These are phyloP conservation scores for Bryconaethiops microstoma DNA, from an alignment of 2,797 vertebrate species.

Conservation along the genomic window DNA sequence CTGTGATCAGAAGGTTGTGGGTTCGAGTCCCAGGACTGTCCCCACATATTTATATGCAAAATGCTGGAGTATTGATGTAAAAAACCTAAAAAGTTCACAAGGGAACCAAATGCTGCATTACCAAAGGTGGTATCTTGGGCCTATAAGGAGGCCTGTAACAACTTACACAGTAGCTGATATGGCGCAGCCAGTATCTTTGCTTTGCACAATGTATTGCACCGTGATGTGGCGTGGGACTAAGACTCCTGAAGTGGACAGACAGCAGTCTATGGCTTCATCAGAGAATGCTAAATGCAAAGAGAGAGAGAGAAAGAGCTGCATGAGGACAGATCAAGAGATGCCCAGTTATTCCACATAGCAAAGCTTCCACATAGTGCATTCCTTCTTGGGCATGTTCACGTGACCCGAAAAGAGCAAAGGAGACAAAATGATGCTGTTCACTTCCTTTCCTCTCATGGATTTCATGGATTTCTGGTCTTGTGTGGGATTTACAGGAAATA, in stretches of 20 bases:
- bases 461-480: background rate
- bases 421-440: background rate
- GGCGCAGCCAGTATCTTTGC: slow-evolving; percentile 33
- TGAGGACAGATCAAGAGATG: background rate
- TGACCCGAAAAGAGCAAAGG: background rate
- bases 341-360: background rate
- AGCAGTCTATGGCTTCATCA: slow-evolving; percentile 50
- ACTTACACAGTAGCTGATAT: slow-evolving; percentile 59
- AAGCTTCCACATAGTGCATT: background rate
- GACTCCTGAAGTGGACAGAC: slow-evolving; percentile 36
- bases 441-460: background rate
- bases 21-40: too few species aligned
- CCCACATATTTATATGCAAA: too few species aligned
- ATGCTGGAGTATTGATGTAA: too few species aligned
- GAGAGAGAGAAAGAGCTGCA: background rate
- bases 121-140: too few species aligned
- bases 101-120: too few species aligned
- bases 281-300: slow-evolving; percentile 25
- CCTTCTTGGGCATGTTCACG: background rate
- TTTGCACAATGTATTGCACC: slow-evolving; percentile 40
- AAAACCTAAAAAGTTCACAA: too few species aligned
- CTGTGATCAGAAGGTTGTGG: too few species aligned
- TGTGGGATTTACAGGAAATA: slow-evolving; percentile 30
- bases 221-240: slow-evolving; percentile 27
- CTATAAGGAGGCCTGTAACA: background rate